Evolutionary conservation across 2,113 vertebrate species (phyloP), one percentile per base, ranked within the genome.

Genomic region (Anser brachyrhynchus): DNA sequence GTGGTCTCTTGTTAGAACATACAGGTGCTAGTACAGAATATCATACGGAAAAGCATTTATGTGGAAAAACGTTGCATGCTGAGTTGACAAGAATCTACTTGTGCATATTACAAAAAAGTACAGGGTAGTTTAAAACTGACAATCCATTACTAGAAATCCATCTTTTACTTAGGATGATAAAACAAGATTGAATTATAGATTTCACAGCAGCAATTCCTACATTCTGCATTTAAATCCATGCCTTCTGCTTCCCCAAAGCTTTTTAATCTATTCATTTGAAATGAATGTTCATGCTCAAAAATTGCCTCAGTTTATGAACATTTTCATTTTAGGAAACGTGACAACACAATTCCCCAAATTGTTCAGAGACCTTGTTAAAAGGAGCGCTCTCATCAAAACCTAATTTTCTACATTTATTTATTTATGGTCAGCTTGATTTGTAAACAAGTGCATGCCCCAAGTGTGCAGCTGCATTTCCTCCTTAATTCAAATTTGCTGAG

Each of bases 171-270:
- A 64, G 89, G 64, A 78, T 93, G 92, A 91, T 96, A 96, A 97
- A 96, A 88, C 91, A 77, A 97, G 93, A 97, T 96, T 96, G 93
- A 96, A 94, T 96, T 97, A 93, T 62, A 97, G 97, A 93, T 96
- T 71, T 87, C 73, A 49, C 70, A 82, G 74, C 57, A 95, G 79
- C 85, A 89, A 11, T 69, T 75, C 64, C 11, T 62, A 41, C 62
- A 12, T 65, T 94, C 62, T 51, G 54, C 59, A 15, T 96, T 90
- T 87, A 76, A 94, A 92, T 77, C 44, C 69, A 46, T 62, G 80
- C 78, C 55, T 95, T 93, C 78, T 95, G 76, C 92, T 97, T 96
- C 92, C 57, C 66, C 76, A 93, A 84, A 94, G 54, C 76, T 80
- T 79, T 81, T 83, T 49, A 83, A 95, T 84, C 61, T 33, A 31